Conservation (phyloP, 53 echinoderm and acorn worm species). For the Temnopleurus reevesii region DNA sequence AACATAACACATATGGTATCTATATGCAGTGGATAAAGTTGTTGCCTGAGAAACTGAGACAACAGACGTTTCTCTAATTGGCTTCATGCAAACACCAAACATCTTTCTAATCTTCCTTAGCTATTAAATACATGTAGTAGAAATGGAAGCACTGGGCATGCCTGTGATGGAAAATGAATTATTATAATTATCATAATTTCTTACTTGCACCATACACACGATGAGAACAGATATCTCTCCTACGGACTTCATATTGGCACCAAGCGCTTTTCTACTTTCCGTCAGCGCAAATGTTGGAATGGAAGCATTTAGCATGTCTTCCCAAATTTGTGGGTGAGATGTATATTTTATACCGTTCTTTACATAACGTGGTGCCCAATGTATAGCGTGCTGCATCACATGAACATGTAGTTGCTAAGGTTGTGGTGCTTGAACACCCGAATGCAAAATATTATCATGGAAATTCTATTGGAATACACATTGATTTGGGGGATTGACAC, state of each 20-base stretch:
- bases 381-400: too few relatives aligned
- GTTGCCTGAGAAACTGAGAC: slow-evolving; percentile 77
- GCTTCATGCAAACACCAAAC: slow-evolving; percentile 78
- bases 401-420: too few relatives aligned
- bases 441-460: too few relatives aligned
- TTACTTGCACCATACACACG: slow-evolving; percentile 70
- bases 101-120: slow-evolving; percentile 74
- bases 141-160: slow-evolving; percentile 84
- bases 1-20: too few relatives aligned
- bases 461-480: too few relatives aligned
- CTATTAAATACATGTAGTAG: slow-evolving; percentile 76
- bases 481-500: too few relatives aligned
- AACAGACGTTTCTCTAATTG: slow-evolving; percentile 67
- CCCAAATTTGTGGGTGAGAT: not conserved
- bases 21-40: too few relatives aligned
- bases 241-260: slow-evolving; percentile 72
- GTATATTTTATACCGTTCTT: too few relatives aligned
- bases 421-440: too few relatives aligned
- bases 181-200: too few relatives aligned
- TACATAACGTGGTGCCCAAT: too few relatives aligned
- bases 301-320: slow-evolving; percentile 75
- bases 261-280: slow-evolving; percentile 76
- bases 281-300: slow-evolving; percentile 80
- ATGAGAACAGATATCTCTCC: slow-evolving; percentile 70
- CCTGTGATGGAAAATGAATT: slow-evolving; percentile 45